Base-by-base conservation (phyloP, 1,140 invertebrate species). In the Trichonephila clavata region DNA sequence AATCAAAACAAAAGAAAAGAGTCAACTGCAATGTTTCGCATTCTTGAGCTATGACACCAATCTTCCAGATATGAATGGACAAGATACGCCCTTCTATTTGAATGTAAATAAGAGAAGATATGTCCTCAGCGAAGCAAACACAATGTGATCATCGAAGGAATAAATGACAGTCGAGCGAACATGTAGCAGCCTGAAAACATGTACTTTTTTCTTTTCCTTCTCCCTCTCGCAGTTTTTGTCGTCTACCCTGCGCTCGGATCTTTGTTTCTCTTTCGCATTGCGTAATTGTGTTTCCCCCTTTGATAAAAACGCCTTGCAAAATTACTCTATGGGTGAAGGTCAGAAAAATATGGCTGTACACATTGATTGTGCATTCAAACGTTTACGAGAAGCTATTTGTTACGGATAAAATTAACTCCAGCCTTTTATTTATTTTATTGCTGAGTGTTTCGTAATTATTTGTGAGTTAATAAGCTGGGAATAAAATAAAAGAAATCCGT, bases 241-340 rank as follows among this genome's bases (percentile, higher is more conserved):
- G 16, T 61, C 24, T 16, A 24, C 14, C 24, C 68, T 18, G 68
- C 24, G 65, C 24, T 50, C 4, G 21, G 27, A 77, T 77, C 68
- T 77, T 77, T 77, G 68, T 77, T 77, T 77, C 16, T 4, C 27
- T 14, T 77, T 77, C 27, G 27, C 68, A 77, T 77, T 77, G 68
- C 68, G 68, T 77, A 77, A 77, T 32, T 32, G 24, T 77, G 16
- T 27, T 77, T 77, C 68, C 68, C 68, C 68, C 27, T 77, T 27
- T 77, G 68, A 77, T 77, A 77, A 77, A 77, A 77, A 77, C 27
- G 27, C 2, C 68, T 77, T 32, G 68, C 68, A 77, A 77, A 77
- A 77, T 77, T 39, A 27, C 68, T 32, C 16, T 77, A 4, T 77
- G 68, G 68, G 68, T 77, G 68, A 77, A 77, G 68, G 68, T 77